Evolutionary conservation across 2,797 vertebrate species (phyloP).

Genomic region (Aulostomus chinensis): DNA sequence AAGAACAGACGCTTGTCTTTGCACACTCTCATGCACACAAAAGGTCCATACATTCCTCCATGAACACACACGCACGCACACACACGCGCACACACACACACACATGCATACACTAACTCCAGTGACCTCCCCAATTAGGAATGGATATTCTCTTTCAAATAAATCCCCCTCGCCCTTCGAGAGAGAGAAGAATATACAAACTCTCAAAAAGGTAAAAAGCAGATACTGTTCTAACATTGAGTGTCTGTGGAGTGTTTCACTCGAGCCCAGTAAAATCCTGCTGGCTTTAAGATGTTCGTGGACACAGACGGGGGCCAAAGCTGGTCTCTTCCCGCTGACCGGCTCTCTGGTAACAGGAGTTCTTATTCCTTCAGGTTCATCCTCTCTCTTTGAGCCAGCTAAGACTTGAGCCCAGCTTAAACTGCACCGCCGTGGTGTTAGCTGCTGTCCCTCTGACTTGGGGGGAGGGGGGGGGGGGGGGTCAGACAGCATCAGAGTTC

Average conservation of each 20-base stretch:
- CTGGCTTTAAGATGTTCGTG: conserved; percentile 32
- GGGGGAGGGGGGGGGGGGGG: no score
- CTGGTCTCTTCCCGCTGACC: conserved; percentile 21
- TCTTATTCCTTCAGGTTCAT: conserved; percentile 29
- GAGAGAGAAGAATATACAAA: conserved; percentile 59
- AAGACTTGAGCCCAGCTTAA: conserved; percentile 33
- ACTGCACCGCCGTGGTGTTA: conserved; percentile 27
- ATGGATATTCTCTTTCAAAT: conserved; percentile 70
- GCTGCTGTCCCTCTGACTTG: conserved; percentile 46
- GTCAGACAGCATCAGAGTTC: conserved; percentile 51
- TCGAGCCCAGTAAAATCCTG: conserved; percentile 34
- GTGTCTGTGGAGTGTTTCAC: conserved; percentile 24
- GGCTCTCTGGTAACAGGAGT: conserved; percentile 42
- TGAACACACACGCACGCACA: conserved; percentile 28
- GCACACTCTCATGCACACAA: conserved; percentile 28
- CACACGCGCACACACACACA: conserved; percentile 14
- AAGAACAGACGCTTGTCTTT: conserved; percentile 40
- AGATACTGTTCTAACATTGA: conserved; percentile 39
- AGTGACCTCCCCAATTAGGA: conserved; percentile 81
- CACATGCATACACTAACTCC: conserved; percentile 65
- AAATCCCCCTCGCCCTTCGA: conserved; percentile 54
- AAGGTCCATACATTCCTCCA: conserved; percentile 33
- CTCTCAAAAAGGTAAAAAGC: conserved; percentile 56
- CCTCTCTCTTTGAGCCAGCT: conserved; percentile 33
- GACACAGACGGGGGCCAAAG: conserved; percentile 21